Percentiles rank a stretch among this genome's conserved stretches.
phyloP scores from a whole-genome alignment of 1,140 invertebrate genomes.

The Zaprionus kolodkinae region DNA sequence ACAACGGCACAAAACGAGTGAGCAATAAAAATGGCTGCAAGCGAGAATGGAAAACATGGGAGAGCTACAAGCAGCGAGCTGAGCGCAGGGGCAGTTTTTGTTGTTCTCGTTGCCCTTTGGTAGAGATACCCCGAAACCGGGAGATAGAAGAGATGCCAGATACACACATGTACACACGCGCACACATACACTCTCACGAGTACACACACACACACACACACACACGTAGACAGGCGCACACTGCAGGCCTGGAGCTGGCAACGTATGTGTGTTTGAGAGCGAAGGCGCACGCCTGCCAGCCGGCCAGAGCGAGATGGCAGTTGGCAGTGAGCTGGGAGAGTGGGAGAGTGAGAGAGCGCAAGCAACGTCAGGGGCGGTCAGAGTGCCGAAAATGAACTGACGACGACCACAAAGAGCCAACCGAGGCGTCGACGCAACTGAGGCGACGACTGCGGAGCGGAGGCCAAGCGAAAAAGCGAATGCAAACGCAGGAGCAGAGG shows the following conservation, averaged over 20 bases:
- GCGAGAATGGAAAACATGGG: conserved; percentile 55
- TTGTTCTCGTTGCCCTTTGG: conserved; percentile 35
- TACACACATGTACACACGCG: conserved; percentile 36
- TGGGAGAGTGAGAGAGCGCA: conserved; percentile 23
- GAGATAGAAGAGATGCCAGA: conserved; percentile 69
- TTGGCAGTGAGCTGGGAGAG: conserved; percentile 10
- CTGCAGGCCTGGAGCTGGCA: conserved; percentile 8
- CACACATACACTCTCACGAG: conserved; percentile 6
- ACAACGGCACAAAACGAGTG: conserved; percentile 53
- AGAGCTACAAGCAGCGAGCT: conserved; percentile 26
- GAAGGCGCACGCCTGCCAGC: conserved; percentile 46
- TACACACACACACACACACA: conserved; percentile 6
- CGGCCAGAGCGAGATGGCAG: conserved; percentile 45
- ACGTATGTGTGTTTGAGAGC: conserved; percentile 25
- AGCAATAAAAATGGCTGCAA: conserved; percentile 76
- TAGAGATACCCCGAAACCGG: conserved; percentile 57
- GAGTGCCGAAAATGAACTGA: conserved; percentile 45
- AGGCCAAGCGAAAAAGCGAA: conserved; percentile 26
- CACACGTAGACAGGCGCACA: conserved; percentile 12
- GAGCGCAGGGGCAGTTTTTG: conserved; percentile 58
- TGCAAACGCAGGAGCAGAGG: conserved; percentile 26
- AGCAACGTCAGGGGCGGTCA: conserved; percentile 25
- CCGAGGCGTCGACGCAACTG: conserved; percentile 37
- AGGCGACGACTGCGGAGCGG: conserved; percentile 17
- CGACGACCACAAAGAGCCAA: conserved; percentile 57